A percentile compares a stretch with the other conserved stretches of the same genome.
Evolutionary conservation across 2,888 invertebrate species (phyloP).

Genomic region (Pandemis cinnamomeana): DNA sequence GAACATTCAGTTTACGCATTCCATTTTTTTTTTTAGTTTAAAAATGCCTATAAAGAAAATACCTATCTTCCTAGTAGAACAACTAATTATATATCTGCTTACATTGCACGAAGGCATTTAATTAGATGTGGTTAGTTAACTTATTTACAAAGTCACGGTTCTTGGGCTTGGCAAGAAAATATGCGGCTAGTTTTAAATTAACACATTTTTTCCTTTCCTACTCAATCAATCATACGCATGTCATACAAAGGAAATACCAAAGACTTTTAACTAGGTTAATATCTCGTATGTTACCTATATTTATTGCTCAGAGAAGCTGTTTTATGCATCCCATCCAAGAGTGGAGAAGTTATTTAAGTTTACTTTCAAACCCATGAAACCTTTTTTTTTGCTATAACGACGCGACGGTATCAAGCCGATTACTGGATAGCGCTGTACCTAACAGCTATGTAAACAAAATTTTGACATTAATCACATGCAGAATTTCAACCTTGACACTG

Average conservation of each 20-base stretch:
- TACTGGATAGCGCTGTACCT: no score
- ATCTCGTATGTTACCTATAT: no score
- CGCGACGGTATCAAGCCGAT: no score
- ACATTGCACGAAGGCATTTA: constrained; percentile 13
- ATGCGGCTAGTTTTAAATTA: constrained; percentile 22
- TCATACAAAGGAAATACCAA: constrained; percentile 3
- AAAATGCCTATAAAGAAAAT: background rate
- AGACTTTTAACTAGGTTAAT: background rate
- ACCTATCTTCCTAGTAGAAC: constrained; percentile 7
- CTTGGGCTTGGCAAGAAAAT: constrained; percentile 18
- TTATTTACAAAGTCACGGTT: constrained; percentile 29
- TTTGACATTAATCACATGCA: no score
- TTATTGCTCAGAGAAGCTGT: background rate
- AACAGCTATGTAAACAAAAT: no score
- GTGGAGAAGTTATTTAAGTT: background rate
- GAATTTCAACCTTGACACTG: no score
- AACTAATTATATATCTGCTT: background rate
- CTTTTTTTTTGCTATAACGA: no score
- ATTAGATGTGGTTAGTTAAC: constrained; percentile 32
- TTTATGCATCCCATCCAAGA: background rate
- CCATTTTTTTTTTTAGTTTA: background rate
- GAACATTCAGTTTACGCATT: background rate
- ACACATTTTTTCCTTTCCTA: constrained; percentile 15
- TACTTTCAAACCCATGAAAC: no score
- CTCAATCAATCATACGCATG: constrained; percentile 2